These are phyloP conservation scores for Nephrocerus scutellatus DNA, from an alignment of 2,888 invertebrate genomes.

Conservation along the genomic window DNA sequence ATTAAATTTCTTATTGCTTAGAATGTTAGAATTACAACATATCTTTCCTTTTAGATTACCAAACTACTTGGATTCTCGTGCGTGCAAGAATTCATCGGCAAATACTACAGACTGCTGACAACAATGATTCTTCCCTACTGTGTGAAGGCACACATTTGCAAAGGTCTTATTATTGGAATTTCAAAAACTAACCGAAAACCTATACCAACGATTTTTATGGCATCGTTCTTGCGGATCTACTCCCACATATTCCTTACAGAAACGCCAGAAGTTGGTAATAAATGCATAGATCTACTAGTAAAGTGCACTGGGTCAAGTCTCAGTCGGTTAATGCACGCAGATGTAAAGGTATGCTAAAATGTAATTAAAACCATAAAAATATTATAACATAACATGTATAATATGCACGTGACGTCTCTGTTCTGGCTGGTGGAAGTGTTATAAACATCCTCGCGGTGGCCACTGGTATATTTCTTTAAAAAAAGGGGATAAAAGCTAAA, in stretches of 20 bases:
- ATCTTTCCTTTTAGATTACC: conserved; percentile 47
- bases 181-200: conserved; percentile 38
- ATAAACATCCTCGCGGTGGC: too few relatives aligned
- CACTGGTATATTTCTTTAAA: too few relatives aligned
- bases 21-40: conserved; percentile 1
- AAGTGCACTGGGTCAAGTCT: conserved; percentile 54
- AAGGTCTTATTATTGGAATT: conserved; percentile 52
- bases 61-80: conserved; percentile 63
- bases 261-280: conserved; percentile 52
- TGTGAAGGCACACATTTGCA: conserved; percentile 47
- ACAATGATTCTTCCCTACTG: conserved; percentile 59
- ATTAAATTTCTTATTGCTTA: background rate
- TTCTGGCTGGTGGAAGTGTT: too few relatives aligned
- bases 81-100: conserved; percentile 61
- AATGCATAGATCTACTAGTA: conserved; percentile 59
- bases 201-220: conserved; percentile 54
- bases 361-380: too few relatives aligned
- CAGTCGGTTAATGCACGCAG: conserved; percentile 56
- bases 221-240: conserved; percentile 64
- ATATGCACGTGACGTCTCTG: too few relatives aligned
- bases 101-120: conserved; percentile 62
- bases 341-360: conserved; percentile 48
- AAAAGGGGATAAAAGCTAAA: too few relatives aligned
- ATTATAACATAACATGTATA: too few relatives aligned
- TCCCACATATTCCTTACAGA: conserved; percentile 63